Percentiles rank a stretch among this genome's conserved stretches.
phyloP scores from a whole-genome alignment of 2,888 invertebrate genomes.

The Achlya flavicornis region DNA sequence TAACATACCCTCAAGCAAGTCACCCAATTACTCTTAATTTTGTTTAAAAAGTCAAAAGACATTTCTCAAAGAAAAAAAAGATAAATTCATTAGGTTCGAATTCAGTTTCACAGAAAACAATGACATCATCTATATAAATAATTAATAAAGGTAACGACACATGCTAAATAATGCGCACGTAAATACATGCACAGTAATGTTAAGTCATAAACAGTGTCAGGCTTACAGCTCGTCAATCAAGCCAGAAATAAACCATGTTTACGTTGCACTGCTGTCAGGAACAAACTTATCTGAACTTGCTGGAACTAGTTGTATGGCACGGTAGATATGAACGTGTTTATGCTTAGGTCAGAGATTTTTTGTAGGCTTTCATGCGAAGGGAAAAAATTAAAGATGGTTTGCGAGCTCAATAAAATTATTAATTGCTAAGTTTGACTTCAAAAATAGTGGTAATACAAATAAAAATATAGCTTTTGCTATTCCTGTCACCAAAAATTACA shows the following conservation, averaged over 20 bases:
- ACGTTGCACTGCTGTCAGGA: slow-evolving; percentile 51
- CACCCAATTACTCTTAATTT: background rate
- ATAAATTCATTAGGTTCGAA: background rate
- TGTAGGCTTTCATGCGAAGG: background rate
- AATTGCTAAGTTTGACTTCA: no score
- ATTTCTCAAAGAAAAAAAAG: no score
- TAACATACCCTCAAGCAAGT: background rate
- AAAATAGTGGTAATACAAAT: no score
- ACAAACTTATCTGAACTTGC: slow-evolving; percentile 21
- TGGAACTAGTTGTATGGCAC: background rate
- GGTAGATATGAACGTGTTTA: background rate
- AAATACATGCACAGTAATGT: slow-evolving; percentile 25
- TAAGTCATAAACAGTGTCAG: slow-evolving; percentile 55
- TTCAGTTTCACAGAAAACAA: background rate
- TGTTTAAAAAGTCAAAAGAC: no score
- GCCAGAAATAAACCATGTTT: slow-evolving; percentile 67
- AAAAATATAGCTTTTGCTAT: no score
- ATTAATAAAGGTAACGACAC: background rate
- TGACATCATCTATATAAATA: slow-evolving; percentile 8
- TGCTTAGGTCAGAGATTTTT: background rate
- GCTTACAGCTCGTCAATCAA: slow-evolving; percentile 55
- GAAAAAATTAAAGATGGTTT: background rate
- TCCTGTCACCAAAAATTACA: no score
- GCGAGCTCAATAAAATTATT: no score
- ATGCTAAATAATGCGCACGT: slow-evolving; percentile 5